Base-by-base conservation (phyloP, 2,888 invertebrate genomes). In the Neria commutata region DNA sequence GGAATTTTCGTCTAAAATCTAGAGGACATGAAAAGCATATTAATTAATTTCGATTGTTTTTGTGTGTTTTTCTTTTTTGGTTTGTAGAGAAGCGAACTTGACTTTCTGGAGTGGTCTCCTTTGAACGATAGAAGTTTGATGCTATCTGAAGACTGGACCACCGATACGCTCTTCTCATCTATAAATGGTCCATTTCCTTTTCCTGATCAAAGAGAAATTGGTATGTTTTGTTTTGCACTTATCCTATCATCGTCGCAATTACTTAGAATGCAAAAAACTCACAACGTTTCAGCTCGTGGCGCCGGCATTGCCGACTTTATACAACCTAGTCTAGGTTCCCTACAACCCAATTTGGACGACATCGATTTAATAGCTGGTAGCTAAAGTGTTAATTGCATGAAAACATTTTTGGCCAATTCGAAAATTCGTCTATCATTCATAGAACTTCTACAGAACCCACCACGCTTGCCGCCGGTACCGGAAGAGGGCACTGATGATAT, bases 271-370 rank as follows among this genome's bases (percentile, higher is more conserved):
- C 6, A 14, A 1, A 52, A 17, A 34, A 8, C 6, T 47, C 6
- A 25, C 51, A 23, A 10, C 26, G 42, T 19, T 33, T 45, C 25
- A 79, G 79, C 81, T 52, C 88, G 91, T 80, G 91, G 89, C 68
- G 92, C 94, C 55, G 91, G 91, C 74, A 86, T 93, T 77, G 95
- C 97, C 50, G 97, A 99, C 84, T 95, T 98, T 78, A 97, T 99
- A 81, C 99, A 99, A 84, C 99, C 99, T 54, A 97, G 97, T 78
- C 87, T 99, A 75, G 92, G 96, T 40, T 96, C 98, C 55, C 84
- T 99, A 62, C 98, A 99, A 83, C 98, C 99, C 65, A 95, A 94
- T 83, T 86, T 98, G 74, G 95, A 96, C 78, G 95, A 95, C 83
- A 94, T 94, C 83, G 94, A 80, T 66, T 91, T 94, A 82, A 93